Evolutionary conservation across 2,888 invertebrate genomes (phyloP).

Genomic region (Cancer borealis): DNA sequence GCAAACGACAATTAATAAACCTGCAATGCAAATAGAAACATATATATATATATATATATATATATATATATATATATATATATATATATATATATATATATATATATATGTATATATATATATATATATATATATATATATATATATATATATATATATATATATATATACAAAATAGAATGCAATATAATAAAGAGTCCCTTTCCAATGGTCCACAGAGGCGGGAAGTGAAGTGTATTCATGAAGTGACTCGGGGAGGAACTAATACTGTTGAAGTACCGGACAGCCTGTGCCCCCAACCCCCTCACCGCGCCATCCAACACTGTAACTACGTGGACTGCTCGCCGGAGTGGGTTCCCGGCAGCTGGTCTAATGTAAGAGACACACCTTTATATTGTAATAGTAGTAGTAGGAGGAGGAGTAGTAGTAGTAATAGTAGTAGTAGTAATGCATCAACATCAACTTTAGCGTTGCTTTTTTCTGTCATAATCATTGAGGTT

Average conservation of each 20-base stretch:
- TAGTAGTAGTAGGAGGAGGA: neutral
- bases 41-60: too few relatives aligned
- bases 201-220: slow-evolving; percentile 62
- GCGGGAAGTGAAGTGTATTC: slow-evolving; percentile 88
- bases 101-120: too few relatives aligned
- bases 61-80: too few relatives aligned
- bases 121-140: too few relatives aligned
- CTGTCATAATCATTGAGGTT: too few relatives aligned
- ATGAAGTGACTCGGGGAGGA: slow-evolving; percentile 91
- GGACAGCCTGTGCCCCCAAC: slow-evolving; percentile 94
- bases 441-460: neutral
- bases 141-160: too few relatives aligned
- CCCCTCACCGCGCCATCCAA: slow-evolving; percentile 92
- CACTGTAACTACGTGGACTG: slow-evolving; percentile 96
- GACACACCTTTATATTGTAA: neutral
- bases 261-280: slow-evolving; percentile 95
- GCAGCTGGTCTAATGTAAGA: slow-evolving; percentile 89
- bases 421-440: neutral
- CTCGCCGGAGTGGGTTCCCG: slow-evolving; percentile 92
- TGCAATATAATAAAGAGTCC: neutral
- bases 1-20: too few relatives aligned
- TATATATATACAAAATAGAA: neutral
- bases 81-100: too few relatives aligned
- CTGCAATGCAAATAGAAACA: too few relatives aligned
- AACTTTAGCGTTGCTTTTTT: too few relatives aligned